phyloP scores from a whole-genome alignment of 2,797 vertebrate species.

The Melanotaenia maccullochi region DNA sequence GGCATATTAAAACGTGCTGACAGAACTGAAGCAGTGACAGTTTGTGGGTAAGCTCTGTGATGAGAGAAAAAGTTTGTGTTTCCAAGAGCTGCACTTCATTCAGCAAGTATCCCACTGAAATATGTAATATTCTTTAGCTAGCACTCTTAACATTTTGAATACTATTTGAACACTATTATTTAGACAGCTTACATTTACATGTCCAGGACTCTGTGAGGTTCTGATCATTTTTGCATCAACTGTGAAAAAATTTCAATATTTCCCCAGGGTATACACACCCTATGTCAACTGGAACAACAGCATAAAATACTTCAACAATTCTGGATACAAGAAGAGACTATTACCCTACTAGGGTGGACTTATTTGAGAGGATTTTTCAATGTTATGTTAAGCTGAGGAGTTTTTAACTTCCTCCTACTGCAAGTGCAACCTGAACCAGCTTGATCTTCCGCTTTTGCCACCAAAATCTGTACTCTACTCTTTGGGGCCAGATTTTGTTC shows the following conservation, averaged over 20 bases:
- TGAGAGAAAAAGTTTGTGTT: not conserved
- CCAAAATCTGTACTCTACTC: constrained; percentile 44
- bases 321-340: constrained; percentile 3
- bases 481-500: constrained; percentile 47
- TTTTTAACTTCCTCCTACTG: constrained; percentile 32
- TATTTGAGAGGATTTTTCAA: constrained; percentile 39
- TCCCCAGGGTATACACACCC: not conserved
- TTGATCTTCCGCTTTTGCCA: constrained; percentile 52
- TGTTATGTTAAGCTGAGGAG: constrained; percentile 33
- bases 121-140: not conserved
- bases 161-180: not conserved
- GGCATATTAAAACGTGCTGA: constrained; percentile 31
- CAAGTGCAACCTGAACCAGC: constrained; percentile 37
- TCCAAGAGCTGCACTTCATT: not conserved
- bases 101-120: not conserved
- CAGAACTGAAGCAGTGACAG: not conserved
- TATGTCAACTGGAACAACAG: constrained; percentile 16
- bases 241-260: not conserved
- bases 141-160: not conserved
- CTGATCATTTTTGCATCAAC: not conserved
- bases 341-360: constrained; percentile 13
- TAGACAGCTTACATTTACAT: not conserved
- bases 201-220: not conserved
- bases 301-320: not conserved
- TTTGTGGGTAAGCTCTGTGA: not conserved